These are phyloP conservation scores for Champsocephalus gunnari DNA, from an alignment of 2,797 vertebrate genomes.

Conservation along the genomic window DNA sequence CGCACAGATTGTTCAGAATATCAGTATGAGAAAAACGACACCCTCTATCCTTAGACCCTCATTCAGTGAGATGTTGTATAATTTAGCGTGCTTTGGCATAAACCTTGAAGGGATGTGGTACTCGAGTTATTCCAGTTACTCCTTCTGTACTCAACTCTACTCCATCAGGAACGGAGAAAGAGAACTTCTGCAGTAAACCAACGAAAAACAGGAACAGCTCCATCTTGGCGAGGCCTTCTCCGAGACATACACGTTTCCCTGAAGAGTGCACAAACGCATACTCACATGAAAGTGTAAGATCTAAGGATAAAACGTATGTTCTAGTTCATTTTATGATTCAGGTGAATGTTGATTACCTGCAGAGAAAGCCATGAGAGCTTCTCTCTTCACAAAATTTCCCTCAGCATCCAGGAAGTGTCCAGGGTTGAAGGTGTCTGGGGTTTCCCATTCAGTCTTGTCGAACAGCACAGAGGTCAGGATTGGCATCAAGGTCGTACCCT, in stretches of 20 bases:
- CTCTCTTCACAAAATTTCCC: conserved; percentile 85
- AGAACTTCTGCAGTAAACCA: conserved; percentile 86
- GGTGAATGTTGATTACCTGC: conserved; percentile 71
- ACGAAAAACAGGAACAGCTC: conserved; percentile 84
- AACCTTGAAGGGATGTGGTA: conserved; percentile 81
- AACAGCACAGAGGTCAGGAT: conserved; percentile 86
- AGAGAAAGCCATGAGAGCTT: conserved; percentile 85
- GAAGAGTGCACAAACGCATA: conserved; percentile 13
- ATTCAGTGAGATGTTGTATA: background rate
- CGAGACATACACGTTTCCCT: conserved; percentile 87
- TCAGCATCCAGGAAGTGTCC: conserved; percentile 87
- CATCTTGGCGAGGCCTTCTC: conserved; percentile 84
- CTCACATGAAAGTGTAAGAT: background rate
- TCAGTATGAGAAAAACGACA: too few species aligned
- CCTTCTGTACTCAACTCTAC: conserved; percentile 69
- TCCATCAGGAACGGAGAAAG: conserved; percentile 74
- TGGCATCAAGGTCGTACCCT: conserved; percentile 56
- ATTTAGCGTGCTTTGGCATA: conserved; percentile 55
- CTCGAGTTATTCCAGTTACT: conserved; percentile 69
- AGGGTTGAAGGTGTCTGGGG: conserved; percentile 87
- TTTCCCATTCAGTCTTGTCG: conserved; percentile 88
- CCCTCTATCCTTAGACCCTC: too few species aligned
- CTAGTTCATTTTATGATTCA: background rate
- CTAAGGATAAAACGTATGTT: background rate
- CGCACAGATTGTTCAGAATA: too few species aligned